Evolutionary conservation across 2,888 invertebrate genomes (phyloP), one percentile per base, ranked within the genome.

Genomic region (Tetheella fluctuosa): DNA sequence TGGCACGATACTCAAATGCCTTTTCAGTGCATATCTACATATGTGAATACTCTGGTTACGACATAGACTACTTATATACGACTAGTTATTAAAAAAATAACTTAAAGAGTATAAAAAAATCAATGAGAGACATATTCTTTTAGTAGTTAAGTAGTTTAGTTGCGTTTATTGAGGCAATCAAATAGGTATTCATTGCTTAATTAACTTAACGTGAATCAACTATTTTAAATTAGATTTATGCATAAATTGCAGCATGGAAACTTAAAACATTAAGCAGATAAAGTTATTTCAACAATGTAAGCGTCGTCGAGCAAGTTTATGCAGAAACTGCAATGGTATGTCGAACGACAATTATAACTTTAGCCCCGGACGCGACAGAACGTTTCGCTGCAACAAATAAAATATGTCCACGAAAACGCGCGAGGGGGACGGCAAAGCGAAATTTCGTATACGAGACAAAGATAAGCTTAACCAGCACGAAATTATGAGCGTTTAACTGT

Each of bases 401-500:
- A 93, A 89, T 90, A 90, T 91, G 88, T 89, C 85, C 86, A 86
- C 85, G 85, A 83, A 85, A 88, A 86, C 84, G 91, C 88, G 88
- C 84, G 84, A 89, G 86, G 86, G 88, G 89, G 88, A 86, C 85
- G 83, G 86, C 77, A 74, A 74, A 85, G 79, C 86, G 87, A 91
- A 91, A 89, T 90, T 92, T 90, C 90, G 90, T 92, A 89, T 87
- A 91, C 86, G 88, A 91, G 91, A 92, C 91, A 92, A 89, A 91
- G 92, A 93, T 92, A 93, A 92, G 92, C 92, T 91, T 91, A 93
- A 93, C 92, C 91, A 91, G 91, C 89, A 88, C 91, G 89, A 90
- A 93, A 92, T 93, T 93, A 93, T 93, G 93, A 92, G 91, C 92
- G 90, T 92, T 93, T 92, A 93, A 93, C 92, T 92, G 92, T 93